These are phyloP conservation scores for Haemorhous mexicanus DNA, from an alignment of 2,113 vertebrate genomes.

Conservation along the genomic window DNA sequence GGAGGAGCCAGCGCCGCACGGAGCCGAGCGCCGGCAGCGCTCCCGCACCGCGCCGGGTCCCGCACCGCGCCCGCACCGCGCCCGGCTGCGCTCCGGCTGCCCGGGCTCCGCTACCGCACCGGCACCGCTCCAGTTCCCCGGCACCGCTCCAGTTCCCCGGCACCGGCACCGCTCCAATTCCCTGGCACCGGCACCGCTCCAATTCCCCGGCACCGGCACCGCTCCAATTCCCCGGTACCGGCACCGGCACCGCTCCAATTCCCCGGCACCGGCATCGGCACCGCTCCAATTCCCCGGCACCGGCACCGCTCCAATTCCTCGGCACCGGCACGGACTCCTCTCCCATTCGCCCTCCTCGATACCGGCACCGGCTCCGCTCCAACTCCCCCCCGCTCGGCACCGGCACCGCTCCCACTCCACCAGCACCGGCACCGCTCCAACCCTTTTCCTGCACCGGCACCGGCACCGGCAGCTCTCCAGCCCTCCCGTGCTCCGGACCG, in stretches of 20 bases:
- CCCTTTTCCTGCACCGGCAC: not conserved
- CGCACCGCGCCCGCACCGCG: not conserved
- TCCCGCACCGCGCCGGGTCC: not conserved
- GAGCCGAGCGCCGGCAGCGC: not conserved
- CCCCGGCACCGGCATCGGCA: too few relatives aligned
- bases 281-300: not conserved
- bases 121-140: not conserved
- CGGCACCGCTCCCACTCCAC: not conserved
- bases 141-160: too few relatives aligned
- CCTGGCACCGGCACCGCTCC: too few relatives aligned
- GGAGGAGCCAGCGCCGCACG: slow-evolving; percentile 51
- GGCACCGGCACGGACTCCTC: not conserved
- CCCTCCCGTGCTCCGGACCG: too few relatives aligned
- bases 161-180: rapidly evolving
- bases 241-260: too few relatives aligned
- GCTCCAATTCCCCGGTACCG: too few relatives aligned
- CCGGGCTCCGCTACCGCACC: too few relatives aligned
- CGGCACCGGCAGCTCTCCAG: not conserved
- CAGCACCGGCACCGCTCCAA: not conserved
- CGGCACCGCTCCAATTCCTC: not conserved
- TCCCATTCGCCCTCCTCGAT: too few relatives aligned
- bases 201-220: not conserved
- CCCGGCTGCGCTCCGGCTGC: not conserved
- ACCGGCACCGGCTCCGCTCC: not conserved
- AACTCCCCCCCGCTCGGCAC: too few relatives aligned